These are phyloP conservation scores for Raja brachyura DNA, from an alignment of 2,113 vertebrate species.

Conservation along the genomic window DNA sequence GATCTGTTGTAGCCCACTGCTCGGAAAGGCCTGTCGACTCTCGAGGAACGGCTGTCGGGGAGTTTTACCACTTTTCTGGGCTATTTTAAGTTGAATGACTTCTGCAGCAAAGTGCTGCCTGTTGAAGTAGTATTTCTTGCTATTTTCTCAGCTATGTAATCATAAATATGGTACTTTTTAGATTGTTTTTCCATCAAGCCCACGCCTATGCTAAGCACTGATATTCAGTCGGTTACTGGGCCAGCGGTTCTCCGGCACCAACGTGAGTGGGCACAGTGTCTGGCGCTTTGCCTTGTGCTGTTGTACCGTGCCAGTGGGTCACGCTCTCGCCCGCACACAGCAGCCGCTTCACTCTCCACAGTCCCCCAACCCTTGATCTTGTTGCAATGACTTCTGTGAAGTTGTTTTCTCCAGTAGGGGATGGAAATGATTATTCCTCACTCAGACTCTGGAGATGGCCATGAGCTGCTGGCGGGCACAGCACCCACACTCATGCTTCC, in stretches of 20 bases:
- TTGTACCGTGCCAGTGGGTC: neutral
- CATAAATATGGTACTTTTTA: neutral
- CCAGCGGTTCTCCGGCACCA: neutral
- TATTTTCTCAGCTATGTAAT: neutral
- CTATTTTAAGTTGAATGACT: neutral
- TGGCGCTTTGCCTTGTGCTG: neutral
- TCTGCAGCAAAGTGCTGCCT: conserved; percentile 6
- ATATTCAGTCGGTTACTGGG: neutral
- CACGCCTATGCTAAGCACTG: neutral
- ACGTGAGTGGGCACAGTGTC: neutral
- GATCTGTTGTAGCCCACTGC: neutral
- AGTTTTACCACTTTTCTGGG: neutral
- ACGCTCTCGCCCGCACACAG: neutral
- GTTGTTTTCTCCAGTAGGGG: conserved; percentile 75
- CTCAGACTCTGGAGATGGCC: conserved; percentile 60
- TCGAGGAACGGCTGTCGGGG: neutral
- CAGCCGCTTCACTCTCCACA: neutral
- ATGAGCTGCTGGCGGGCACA: conserved; percentile 73
- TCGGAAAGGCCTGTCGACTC: neutral
- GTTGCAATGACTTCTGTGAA: conserved; percentile 76
- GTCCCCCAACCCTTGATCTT: conserved; percentile 53
- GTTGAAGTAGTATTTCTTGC: neutral
- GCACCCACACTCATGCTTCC: neutral
- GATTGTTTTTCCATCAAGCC: neutral
- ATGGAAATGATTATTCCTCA: conserved; percentile 51